Base-by-base conservation (phyloP, 2,113 vertebrate genomes). In the Mesitornis unicolor region DNA sequence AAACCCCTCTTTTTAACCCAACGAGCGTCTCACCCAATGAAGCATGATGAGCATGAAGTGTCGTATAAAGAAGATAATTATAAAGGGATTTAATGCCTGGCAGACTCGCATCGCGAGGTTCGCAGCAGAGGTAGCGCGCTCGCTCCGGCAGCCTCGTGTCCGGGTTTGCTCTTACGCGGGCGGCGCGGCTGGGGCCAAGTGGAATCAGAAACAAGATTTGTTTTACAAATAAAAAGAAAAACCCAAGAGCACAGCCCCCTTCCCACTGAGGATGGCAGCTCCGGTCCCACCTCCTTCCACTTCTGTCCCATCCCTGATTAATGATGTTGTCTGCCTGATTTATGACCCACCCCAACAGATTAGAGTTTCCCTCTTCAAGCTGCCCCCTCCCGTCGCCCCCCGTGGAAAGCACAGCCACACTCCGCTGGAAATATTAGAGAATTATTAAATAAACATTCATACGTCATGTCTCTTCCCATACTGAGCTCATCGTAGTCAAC, bases 381-480 rank as follows among this genome's bases (percentile, higher is more conserved):
- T 97, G 96, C 94, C 89, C 96, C 92, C 42, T 20, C 35, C 74
- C 90, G 87, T 86, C 60, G 17, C 82, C 92, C 82, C 84, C 82
- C 86, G n/a, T 77, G 84, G 93, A 97, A 97, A 94, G 96, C 96
- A 94, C 89, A 93, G 96, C 96, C 97, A 98, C 59, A 98, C 98
- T 97, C 98, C 54, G 74, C 98, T 98, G 98, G 98, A 98, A 98
- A 98, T 98, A 98, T 98, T 97, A 98, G 97, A 98, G 98, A 98
- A 98, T 99, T 99, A 99, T 99, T 98, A 98, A 98, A 99, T 98
- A 99, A 98, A 99, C 98, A 98, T 98, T 98, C 98, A 98, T 98
- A 98, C 98, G 98, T 99, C 98, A 98, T 98, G 97, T 98, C 98
- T 98, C 96, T 97, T 97, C 97, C 98, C 94, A 96, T 97, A 97